Conservation (phyloP, 2,888 invertebrate species). For the Yponomeuta plumbellus region DNA sequence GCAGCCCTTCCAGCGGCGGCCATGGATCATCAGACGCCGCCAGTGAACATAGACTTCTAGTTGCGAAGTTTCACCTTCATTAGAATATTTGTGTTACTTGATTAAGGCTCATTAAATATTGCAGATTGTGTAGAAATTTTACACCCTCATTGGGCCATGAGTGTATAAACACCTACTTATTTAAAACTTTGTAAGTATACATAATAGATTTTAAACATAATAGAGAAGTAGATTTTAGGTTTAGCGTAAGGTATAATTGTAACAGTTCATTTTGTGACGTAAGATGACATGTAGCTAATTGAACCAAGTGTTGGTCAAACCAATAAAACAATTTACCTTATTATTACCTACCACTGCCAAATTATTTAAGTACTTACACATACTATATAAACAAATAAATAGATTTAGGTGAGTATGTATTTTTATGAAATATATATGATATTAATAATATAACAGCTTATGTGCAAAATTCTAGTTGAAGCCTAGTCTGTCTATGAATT, state of each 20-base stretch:
- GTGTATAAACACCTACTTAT: neutral
- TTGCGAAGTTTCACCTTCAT: too few species aligned
- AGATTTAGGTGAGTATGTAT: neutral
- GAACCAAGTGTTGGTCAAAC: neutral
- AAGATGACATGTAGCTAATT: neutral
- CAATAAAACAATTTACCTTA: too few species aligned
- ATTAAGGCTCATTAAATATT: neutral
- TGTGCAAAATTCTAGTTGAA: too few species aligned
- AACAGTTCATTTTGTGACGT: neutral
- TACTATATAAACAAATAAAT: neutral
- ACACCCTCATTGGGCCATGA: neutral
- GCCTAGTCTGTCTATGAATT: too few species aligned
- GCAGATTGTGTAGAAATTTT: neutral
- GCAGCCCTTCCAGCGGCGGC: neutral
- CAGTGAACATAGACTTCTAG: neutral
- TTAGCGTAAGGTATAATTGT: neutral
- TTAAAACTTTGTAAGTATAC: neutral
- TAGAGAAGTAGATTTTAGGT: neutral
- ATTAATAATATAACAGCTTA: too few species aligned
- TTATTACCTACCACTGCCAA: conserved; percentile 5
- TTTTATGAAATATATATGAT: neutral
- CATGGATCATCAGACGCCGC: conserved; percentile 1
- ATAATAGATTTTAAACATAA: neutral
- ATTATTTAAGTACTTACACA: neutral
- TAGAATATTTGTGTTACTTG: neutral